These are phyloP conservation scores for Lithobates pipiens DNA, from an alignment of 2,797 vertebrate genomes.

Conservation along the genomic window DNA sequence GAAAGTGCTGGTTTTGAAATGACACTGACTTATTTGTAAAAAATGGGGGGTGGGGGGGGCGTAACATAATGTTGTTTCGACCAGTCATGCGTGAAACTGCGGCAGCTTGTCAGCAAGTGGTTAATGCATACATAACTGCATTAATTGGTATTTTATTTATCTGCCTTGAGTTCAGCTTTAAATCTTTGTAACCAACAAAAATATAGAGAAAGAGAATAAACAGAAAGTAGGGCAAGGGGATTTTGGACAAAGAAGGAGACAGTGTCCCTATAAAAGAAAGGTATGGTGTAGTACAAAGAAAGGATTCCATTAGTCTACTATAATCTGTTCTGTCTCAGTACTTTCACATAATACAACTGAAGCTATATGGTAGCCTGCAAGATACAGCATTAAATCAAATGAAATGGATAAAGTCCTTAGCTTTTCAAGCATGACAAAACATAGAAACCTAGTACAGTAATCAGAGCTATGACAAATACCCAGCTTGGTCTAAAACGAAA, in stretches of 20 bases:
- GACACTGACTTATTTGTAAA: too few species aligned
- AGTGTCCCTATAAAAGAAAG: not conserved
- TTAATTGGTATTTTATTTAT: not conserved
- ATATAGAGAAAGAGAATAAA: not conserved
- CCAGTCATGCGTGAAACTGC: too few species aligned
- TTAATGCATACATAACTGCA: not conserved
- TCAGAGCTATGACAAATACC: constrained; percentile 25
- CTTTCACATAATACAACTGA: constrained; percentile 12
- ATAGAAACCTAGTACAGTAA: not conserved
- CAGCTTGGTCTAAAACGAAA: constrained; percentile 4
- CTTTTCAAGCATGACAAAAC: constrained; percentile 25
- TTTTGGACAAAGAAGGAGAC: not conserved
- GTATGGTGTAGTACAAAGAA: not conserved
- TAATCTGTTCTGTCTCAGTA: constrained; percentile 30
- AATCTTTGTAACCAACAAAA: not conserved
- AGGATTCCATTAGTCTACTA: constrained; percentile 9
- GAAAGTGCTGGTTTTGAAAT: too few species aligned
- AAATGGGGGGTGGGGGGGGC: too few species aligned
- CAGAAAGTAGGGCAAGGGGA: not conserved
- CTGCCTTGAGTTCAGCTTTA: not conserved
- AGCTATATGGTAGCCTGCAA: not conserved
- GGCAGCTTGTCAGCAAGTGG: too few species aligned
- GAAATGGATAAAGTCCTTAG: constrained; percentile 34
- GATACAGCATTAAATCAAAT: constrained; percentile 27
- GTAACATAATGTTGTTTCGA: too few species aligned